Base-by-base conservation (phyloP, 2,797 vertebrate species). In the Mormyrops attenuatus region DNA sequence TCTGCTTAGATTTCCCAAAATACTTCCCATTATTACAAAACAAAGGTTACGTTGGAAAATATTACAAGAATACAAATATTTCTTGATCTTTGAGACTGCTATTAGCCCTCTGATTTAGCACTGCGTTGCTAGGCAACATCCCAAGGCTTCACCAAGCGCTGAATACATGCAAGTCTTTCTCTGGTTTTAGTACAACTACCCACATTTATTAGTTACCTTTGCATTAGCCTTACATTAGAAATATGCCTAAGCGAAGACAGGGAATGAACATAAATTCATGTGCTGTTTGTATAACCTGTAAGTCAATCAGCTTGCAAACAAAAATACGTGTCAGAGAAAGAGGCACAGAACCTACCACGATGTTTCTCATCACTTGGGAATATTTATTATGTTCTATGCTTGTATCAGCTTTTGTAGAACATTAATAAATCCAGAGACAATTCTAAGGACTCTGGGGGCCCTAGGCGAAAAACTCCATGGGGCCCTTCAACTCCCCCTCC, bases 81-180 rank as follows among this genome's bases (percentile, higher is more conserved):
- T 85, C 82, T 52, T 85, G 82, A 85, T 85, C 49, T 52, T 49
- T 49, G 82, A 49, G 3, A 50, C 44, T 26, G 49, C 47, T 22
- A 15, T 85, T 85, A 85, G 82, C 9, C 82, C 82, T 85, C 82
- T 22, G 47, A 50, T 47, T 85, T 85, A 85, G 82, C n/a, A 85
- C 20, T 85, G 82, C 11, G 82, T 85, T 57, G 52, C 50, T 55
- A 87, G 85, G 30, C 52, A 60, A 87, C 85, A 87, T 57, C 30
- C 50, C 30, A 87, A 87, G 53, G 30, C 53, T 57, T 57, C 85
- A 55, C 15, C 85, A 60, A 57, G 30, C 34, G 53, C 85, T 38
- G 17, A 87, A 87, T 87, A 20, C 17, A n/a, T 55, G 20, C n/a
- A 15, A 53, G 50, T 86, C 30, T 52, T 41, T 38, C 22, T 8